Percentiles rank a stretch among this genome's conserved stretches.
These are phyloP conservation scores for Rhizoglyphus robini DNA, from an alignment of 1,140 invertebrate genomes.

Conservation along the genomic window DNA sequence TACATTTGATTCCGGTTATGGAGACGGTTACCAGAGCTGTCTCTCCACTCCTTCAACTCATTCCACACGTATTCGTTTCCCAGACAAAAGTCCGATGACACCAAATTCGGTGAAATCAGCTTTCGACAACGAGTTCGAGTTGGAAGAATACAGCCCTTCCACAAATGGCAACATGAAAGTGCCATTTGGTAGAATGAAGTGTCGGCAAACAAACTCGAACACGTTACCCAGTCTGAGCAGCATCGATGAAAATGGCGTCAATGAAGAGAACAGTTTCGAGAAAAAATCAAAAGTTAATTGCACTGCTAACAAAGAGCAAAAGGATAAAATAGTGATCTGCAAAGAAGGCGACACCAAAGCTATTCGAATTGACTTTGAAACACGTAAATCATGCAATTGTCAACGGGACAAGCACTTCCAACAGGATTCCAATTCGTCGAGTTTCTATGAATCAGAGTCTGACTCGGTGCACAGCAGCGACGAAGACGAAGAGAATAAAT, in stretches of 20 bases:
- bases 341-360: neutral
- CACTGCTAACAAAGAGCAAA: neutral
- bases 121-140: neutral
- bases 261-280: slow-evolving; percentile 4
- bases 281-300: no score
- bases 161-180: neutral
- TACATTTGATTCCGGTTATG: slow-evolving; percentile 18
- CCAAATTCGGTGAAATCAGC: neutral
- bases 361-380: no score
- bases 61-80: neutral
- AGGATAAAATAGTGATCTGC: neutral
- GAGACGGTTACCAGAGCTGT: slow-evolving; percentile 16
- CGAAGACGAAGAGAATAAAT: slow-evolving; percentile 5
- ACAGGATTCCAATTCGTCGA: neutral
- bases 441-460: neutral
- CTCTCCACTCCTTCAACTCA: slow-evolving; percentile 13
- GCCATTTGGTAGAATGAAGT: neutral
- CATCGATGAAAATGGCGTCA: slow-evolving; percentile 17
- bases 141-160: neutral
- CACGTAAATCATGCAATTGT: no score
- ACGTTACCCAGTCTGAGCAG: slow-evolving; percentile 17
- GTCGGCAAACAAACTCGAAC: slow-evolving; percentile 12
- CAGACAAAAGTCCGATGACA: slow-evolving; percentile 13
- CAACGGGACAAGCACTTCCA: neutral
- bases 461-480: neutral